These are phyloP conservation scores for Aldrovandia affinis DNA, from an alignment of 2,797 vertebrate genomes.

Conservation along the genomic window DNA sequence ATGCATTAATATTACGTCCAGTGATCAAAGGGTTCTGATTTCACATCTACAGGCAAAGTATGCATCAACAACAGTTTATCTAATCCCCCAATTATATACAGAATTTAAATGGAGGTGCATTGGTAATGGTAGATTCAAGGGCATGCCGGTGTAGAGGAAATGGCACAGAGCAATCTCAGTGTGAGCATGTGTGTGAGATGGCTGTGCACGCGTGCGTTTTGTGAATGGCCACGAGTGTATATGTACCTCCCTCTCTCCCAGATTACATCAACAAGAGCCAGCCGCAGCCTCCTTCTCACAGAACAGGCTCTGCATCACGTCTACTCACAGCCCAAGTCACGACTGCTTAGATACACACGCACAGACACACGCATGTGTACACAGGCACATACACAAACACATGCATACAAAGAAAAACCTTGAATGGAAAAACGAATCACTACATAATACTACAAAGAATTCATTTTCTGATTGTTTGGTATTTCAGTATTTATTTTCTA, in stretches of 20 bases:
- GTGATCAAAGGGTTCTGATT: constrained; percentile 15
- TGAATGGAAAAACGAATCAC: neutral
- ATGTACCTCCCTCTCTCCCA: neutral
- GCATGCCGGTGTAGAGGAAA: neutral
- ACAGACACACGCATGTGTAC: neutral
- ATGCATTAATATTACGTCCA: neutral
- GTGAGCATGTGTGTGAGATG: neutral
- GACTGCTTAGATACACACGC: neutral
- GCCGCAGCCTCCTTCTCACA: neutral
- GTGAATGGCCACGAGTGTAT: neutral
- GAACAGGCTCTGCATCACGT: neutral
- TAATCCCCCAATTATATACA: neutral
- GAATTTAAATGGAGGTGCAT: constrained; percentile 1
- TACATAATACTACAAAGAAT: too few species aligned
- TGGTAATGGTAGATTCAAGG: neutral
- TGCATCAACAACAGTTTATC: neutral
- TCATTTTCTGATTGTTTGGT: too few species aligned
- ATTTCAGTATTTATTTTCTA: too few species aligned
- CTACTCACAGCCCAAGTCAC: neutral
- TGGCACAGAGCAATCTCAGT: neutral
- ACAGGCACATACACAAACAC: neutral
- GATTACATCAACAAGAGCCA: neutral
- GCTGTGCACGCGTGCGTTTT: neutral
- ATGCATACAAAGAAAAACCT: neutral
- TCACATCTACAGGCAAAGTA: constrained; percentile 5